A percentile compares a stretch with the other conserved stretches of the same genome.
phyloP scores from a whole-genome alignment of 2,888 invertebrate genomes.

The Saturnia japonica region DNA sequence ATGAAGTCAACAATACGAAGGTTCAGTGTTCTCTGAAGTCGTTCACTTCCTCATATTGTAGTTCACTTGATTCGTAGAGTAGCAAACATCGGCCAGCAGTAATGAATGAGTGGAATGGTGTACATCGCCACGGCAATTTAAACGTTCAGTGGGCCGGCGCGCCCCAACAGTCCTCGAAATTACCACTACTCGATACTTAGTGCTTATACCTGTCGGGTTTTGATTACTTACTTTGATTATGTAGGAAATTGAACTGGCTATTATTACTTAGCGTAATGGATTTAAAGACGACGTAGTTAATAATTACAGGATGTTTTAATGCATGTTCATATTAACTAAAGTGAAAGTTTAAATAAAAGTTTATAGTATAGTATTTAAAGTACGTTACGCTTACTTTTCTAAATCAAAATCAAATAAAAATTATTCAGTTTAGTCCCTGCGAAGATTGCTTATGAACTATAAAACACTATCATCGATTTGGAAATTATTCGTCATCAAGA shows the following conservation, averaged over 20 bases:
- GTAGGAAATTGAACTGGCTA: conserved; percentile 7
- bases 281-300: not conserved
- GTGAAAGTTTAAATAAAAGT: not conserved
- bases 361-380: not conserved
- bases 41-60: conserved; percentile 61
- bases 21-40: conserved; percentile 54
- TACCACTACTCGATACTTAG: conserved; percentile 52
- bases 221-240: conserved; percentile 42
- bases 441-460: too few species aligned
- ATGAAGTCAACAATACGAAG: conserved; percentile 21
- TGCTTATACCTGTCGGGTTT: conserved; percentile 37
- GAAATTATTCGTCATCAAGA: too few species aligned
- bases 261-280: conserved; percentile 12
- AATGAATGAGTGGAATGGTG: conserved; percentile 62
- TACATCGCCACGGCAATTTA: conserved; percentile 70
- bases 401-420: too few species aligned
- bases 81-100: conserved; percentile 59
- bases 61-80: conserved; percentile 59
- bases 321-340: not conserved
- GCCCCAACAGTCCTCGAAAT: conserved; percentile 70
- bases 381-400: too few species aligned
- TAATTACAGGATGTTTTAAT: not conserved
- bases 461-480: too few species aligned
- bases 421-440: too few species aligned
- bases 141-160: conserved; percentile 71